Evolutionary conservation across 2,113 vertebrate species (phyloP), one percentile per base, ranked within the genome.

Genomic region (Melanocharis versteri): DNA sequence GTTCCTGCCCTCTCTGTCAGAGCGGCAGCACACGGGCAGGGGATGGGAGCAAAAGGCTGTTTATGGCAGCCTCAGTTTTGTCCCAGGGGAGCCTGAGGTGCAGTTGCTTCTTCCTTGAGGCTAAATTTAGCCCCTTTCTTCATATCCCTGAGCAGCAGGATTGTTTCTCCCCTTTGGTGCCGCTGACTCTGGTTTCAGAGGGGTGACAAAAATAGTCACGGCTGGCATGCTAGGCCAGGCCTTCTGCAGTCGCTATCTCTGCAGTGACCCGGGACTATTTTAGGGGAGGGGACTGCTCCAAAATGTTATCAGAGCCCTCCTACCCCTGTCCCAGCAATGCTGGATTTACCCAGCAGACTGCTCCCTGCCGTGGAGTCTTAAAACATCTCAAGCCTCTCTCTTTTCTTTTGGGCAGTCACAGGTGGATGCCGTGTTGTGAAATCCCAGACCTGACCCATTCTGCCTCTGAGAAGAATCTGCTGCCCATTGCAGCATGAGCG

Each of bases 41-140:
- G 84, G 68, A 86, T 10, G 28, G 69, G n/a, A 60, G 39, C 37
- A 58, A 47, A 83, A 76, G 13, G 37, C 62, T 70, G 22, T 90
- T 87, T 65, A 35, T 85, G 60, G 64, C 54, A 65, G 70, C 80
- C 83, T 42, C 77, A n/a, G 27, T 83, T 92, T 95, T 14, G 1
- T 76, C 58, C 57, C 1, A 4, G 50, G 35, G 33, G 26, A 92
- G 53, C n/a, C 77, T 3, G 2, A 33, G 50, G 48, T 7, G 1
- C 94, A 88, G 90, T 91, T 96, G 91, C 70, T 94, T 82, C 82
- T 96, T 90, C 72, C 50, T 66, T 51, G 60, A 37, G 48, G 54
- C 87, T 97, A 97, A 97, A 96, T 96, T 96, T 97, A 97, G 93
- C 35, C 54, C 10, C 37, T 76, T 86, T 66, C 71, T 81, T 70